A percentile compares a stretch with the other conserved stretches of the same genome.
phyloP scores from a whole-genome alignment of 2,113 vertebrate genomes.

The Callipepla californica region DNA sequence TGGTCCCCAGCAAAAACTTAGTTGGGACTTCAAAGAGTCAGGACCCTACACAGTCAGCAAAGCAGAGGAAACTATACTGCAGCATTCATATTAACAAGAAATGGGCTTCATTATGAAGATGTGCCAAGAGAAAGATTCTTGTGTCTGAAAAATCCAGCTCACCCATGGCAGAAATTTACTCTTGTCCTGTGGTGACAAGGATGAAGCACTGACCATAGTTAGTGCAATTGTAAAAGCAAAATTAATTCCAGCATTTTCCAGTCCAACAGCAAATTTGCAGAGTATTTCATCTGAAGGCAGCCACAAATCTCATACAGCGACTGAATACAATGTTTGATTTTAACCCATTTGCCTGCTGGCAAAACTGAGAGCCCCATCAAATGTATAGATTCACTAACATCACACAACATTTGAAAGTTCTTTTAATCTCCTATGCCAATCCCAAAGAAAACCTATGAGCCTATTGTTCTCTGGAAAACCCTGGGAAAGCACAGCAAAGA shows the following conservation, averaged over 20 bases:
- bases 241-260: constrained; percentile 44
- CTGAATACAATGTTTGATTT: neutral
- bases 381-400: neutral
- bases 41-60: neutral
- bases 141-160: neutral
- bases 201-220: constrained; percentile 3
- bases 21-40: neutral
- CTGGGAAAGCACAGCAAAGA: neutral
- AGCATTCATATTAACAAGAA: neutral
- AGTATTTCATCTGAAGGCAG: constrained; percentile 3
- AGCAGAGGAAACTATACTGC: neutral
- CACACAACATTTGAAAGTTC: neutral
- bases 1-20: neutral
- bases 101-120: neutral
- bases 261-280: neutral
- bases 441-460: neutral
- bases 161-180: neutral
- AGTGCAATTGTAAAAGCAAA: constrained; percentile 6
- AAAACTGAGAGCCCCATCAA: neutral
- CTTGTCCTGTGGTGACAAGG: constrained; percentile 10
- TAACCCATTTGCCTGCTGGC: neutral
- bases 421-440: neutral
- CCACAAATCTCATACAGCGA: neutral
- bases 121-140: neutral
- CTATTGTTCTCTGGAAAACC: neutral